Base-by-base conservation (phyloP, 2,797 vertebrate genomes). In the Sitta carolinensis region DNA sequence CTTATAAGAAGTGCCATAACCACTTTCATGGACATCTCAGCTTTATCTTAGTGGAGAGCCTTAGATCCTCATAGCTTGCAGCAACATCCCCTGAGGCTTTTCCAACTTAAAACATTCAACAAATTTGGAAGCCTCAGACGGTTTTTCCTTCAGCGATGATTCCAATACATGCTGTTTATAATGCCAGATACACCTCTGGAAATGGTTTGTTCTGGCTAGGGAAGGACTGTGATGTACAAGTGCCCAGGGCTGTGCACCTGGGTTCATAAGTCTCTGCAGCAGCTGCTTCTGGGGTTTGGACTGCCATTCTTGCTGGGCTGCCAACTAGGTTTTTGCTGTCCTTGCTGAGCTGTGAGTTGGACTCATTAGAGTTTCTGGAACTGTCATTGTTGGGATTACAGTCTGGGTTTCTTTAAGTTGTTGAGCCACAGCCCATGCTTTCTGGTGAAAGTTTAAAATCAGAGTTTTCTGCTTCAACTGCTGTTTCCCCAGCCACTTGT, bases 201-300 rank as follows among this genome's bases (percentile, higher is more conserved):
- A 89, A 50, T n/a, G 29, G 40, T 87, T 89, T 83, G 16, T 91
- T 87, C 84, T 95, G 76, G 54, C 64, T 77, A 12, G 67, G 74
- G 64, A 92, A 67, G 52, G 34, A 62, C 63, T 73, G 7, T 80
- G 87, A 62, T 69, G 75, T 69, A 4, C 54, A 51, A 55, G 34
- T 54, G 92, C 87, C 89, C 87, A 88, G 62, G 89, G 92, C 92
- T 81, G 54, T 91, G 84, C 84, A 93, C 79, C 69, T 95, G 84
- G 62, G 36, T 72, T 91, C 63, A 13, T 0, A 5, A 92, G 69
- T 58, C 84, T 75, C 57, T 45, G 19, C 74, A 86, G 84, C 90
- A 96, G 58, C 92, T 91, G 78, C 84, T 77, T 43, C 57, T 72
- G 58, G 64, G 58, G 27, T 90, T 61, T 82, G 66, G 83, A 70